phyloP scores from a whole-genome alignment of 2,113 vertebrate species.

The Sinocyclocheilus grahami region DNA sequence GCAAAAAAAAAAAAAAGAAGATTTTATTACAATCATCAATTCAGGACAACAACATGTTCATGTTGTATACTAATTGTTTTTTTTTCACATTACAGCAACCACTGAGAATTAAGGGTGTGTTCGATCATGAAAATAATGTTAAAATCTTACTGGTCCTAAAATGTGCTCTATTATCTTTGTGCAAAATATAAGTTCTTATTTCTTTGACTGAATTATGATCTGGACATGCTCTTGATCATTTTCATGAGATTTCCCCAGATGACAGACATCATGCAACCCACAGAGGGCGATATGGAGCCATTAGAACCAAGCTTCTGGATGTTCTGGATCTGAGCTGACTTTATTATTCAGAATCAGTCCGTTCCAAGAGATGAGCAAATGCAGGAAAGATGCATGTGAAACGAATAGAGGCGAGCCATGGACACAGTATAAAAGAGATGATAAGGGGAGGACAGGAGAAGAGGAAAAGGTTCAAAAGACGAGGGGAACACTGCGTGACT shows the following conservation, averaged over 20 bases:
- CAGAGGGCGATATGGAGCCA: not conserved
- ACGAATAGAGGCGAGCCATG: too few species aligned
- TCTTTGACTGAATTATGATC: not conserved
- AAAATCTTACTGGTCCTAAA: not conserved
- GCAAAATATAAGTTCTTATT: not conserved
- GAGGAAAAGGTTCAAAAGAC: not conserved
- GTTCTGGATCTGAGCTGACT: too few species aligned
- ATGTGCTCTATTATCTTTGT: not conserved
- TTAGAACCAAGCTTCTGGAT: too few species aligned
- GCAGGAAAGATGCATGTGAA: too few species aligned
- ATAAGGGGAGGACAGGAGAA: not conserved
- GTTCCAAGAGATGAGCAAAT: not conserved
- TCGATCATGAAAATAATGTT: too few species aligned
- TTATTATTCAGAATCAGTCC: too few species aligned
- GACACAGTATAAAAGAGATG: slow-evolving; percentile 18
- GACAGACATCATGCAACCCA: not conserved
- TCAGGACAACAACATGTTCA: too few species aligned
- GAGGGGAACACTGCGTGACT: not conserved
- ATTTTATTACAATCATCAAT: not conserved
- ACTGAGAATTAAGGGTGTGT: not conserved
- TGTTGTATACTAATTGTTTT: not conserved
- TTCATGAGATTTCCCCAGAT: not conserved
- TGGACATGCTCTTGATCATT: not conserved
- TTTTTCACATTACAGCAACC: too few species aligned
- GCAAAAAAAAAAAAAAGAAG: not conserved